phyloP scores from a whole-genome alignment of 2,888 invertebrate genomes.

The Pammene fasciana region DNA sequence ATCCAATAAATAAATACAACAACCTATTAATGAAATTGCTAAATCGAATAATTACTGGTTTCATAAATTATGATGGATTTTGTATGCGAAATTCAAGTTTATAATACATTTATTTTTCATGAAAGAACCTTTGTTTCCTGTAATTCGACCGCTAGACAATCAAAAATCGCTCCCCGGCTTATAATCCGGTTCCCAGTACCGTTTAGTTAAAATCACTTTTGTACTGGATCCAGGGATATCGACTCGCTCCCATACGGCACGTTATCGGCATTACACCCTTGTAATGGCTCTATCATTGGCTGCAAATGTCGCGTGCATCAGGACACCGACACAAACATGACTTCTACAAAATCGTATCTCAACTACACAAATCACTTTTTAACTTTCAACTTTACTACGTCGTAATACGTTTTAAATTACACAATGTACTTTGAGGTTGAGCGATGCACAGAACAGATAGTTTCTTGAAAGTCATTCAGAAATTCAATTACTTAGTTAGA shows the following conservation, averaged over 20 bases:
- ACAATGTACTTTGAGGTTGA: background rate
- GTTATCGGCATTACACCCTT: background rate
- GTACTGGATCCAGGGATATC: background rate
- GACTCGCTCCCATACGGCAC: background rate
- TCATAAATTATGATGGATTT: too few species aligned
- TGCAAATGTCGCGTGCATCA: conserved; percentile 13
- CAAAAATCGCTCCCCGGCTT: too few species aligned
- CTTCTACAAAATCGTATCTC: background rate
- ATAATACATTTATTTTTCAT: too few species aligned
- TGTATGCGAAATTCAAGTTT: too few species aligned
- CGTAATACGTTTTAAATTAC: background rate
- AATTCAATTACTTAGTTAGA: conserved; percentile 14
- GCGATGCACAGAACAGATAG: background rate
- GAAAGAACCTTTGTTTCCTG: too few species aligned
- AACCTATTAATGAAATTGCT: too few species aligned
- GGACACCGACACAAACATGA: background rate
- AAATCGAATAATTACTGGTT: too few species aligned
- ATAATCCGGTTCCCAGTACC: too few species aligned
- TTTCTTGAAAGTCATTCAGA: conserved; percentile 18
- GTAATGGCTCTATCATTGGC: background rate
- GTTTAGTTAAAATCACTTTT: too few species aligned
- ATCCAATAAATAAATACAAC: too few species aligned
- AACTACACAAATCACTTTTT: background rate
- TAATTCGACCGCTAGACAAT: too few species aligned
- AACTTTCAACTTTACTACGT: background rate